Evolutionary conservation across 2,113 vertebrate species (phyloP).

Genomic region (Himantopus leucocephalus): DNA sequence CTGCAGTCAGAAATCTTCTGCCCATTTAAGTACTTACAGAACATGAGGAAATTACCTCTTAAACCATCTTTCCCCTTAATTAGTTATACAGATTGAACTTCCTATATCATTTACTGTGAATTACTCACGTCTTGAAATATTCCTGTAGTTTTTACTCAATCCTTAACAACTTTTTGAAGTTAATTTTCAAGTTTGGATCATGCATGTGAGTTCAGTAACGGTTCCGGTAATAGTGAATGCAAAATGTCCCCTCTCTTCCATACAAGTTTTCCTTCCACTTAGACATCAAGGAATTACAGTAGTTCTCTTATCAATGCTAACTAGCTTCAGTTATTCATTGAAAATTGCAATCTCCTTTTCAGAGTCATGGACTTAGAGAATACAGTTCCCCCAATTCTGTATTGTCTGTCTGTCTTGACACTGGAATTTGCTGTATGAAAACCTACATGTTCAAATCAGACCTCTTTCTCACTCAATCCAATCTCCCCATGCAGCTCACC

Average conservation of each 20-base stretch:
- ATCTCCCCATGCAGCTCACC: neutral
- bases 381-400: neutral
- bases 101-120: constrained; percentile 44
- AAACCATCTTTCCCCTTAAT: constrained; percentile 32
- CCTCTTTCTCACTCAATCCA: neutral
- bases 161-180: neutral
- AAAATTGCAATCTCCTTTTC: neutral
- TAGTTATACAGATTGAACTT: constrained; percentile 55
- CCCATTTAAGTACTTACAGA: constrained; percentile 1
- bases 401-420: neutral
- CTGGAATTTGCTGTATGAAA: neutral
- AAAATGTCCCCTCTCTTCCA: neutral
- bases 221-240: neutral
- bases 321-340: neutral
- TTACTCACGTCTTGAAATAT: constrained; percentile 31
- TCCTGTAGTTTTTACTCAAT: neutral
- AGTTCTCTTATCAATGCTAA: neutral
- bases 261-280: neutral
- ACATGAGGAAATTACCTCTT: constrained; percentile 45
- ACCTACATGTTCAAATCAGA: neutral
- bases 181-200: neutral
- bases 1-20: constrained; percentile 20
- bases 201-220: neutral
- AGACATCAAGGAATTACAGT: neutral
- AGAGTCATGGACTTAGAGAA: neutral